Percentiles rank a stretch among this genome's conserved stretches.
These are phyloP conservation scores for Apocrypta bakeri DNA, from an alignment of 1,140 invertebrate genomes.

Conservation along the genomic window DNA sequence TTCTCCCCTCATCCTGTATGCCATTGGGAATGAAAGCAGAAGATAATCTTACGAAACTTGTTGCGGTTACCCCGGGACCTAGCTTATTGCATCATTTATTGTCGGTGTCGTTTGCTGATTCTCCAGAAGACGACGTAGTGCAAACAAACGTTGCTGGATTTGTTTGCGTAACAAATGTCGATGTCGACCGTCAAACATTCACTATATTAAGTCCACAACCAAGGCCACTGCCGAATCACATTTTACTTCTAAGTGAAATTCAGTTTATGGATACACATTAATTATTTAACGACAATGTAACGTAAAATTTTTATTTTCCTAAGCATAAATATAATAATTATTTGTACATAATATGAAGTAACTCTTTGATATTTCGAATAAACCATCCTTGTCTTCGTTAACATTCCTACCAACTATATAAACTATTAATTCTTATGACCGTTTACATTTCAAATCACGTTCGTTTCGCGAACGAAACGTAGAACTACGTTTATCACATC, in stretches of 20 bases:
- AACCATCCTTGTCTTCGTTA: too few relatives aligned
- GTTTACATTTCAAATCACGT: too few relatives aligned
- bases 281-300: too few relatives aligned
- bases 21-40: conserved; percentile 96
- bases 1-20: conserved; percentile 94
- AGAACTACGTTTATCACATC: too few relatives aligned
- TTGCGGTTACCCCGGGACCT: conserved; percentile 84
- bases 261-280: conserved; percentile 78
- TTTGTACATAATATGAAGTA: too few relatives aligned
- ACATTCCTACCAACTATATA: too few relatives aligned
- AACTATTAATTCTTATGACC: too few relatives aligned
- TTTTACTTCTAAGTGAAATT: conserved; percentile 87
- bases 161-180: conserved; percentile 93
- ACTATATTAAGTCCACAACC: conserved; percentile 95
- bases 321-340: too few relatives aligned
- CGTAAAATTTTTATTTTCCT: too few relatives aligned
- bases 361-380: too few relatives aligned
- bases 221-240: conserved; percentile 88
- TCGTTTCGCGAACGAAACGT: too few relatives aligned
- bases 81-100: conserved; percentile 91
- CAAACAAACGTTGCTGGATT: conserved; percentile 93
- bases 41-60: conserved; percentile 94
- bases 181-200: conserved; percentile 88
- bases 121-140: conserved; percentile 85
- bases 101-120: conserved; percentile 89